Base-by-base conservation (phyloP, 2,888 invertebrate genomes). In the Eugnorisma glareosa region DNA sequence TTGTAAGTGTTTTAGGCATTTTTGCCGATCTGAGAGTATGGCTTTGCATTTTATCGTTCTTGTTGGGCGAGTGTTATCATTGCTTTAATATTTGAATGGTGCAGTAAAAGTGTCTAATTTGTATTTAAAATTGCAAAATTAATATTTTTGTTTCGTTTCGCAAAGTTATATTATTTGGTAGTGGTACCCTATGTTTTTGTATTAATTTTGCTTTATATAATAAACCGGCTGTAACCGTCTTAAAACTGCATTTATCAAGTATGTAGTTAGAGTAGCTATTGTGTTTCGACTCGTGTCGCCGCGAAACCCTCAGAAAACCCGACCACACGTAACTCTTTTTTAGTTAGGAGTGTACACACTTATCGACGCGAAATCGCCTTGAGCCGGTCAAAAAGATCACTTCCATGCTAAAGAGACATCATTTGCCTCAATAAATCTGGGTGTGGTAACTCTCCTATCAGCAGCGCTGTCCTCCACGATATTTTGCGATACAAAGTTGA, bases 191-290 rank as follows among this genome's bases (percentile, higher is more conserved):
- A 35, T 72, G 21, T 43, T n/a, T 71, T 24, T 35, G 43, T 70
- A 13, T 31, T 24, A 31, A 1, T 21, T 28, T 21, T 45, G 6
- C 10, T 35, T 71, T 18, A 21, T 48, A 24, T 48, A 15, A 21
- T 54, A 24, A 51, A 40, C 73, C n/a, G 28, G 24, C n/a, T 73
- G 54, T 31, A 18, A 31, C 15, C 59, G 18, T 59, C 21, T 59
- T 15, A 43, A 21, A n/a, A n/a, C 40, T 74, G 75, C 31, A 43
- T 43, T 74, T 37, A 74, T 45, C 71, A 45, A 45, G 37, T 18
- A 11, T 21, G 21, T 18, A 37, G 18, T 68, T 31, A 31, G n/a
- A 45, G 24, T 69, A 43, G 8, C 18, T 43, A 18, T 69, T 71
- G 11, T 43, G 11, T n/a, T 43, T 24, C 18, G 18, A 68, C 24